Base-by-base conservation (phyloP, 2,797 vertebrate genomes). In the Helostoma temminkii region DNA sequence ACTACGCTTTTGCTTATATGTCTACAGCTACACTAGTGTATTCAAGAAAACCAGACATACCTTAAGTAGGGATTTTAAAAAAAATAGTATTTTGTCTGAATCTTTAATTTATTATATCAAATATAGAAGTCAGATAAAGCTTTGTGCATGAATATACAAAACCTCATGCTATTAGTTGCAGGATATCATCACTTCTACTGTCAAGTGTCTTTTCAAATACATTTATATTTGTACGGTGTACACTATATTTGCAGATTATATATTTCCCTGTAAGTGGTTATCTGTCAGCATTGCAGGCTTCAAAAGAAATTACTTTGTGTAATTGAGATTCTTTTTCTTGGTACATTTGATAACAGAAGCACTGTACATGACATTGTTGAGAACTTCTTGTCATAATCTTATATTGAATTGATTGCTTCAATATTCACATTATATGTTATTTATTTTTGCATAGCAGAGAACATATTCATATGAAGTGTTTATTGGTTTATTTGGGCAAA, bases 401-500 rank as follows among this genome's bases (percentile, higher is more conserved):
- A 92, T 93, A 91, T 81, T 76, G 83, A 92, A 90, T 82, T 82
- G 67, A 89, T 50, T 80, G 91, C 94, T 87, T 85, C 72, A 85
- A 71, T 91, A 82, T 90, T 90, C 80, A 81, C 80, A 90, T 86
- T 90, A 93, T 70, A 82, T 86, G 83, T 91, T 94, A 88, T 93
- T 96, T 97, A 97, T 98, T 95, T 95, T 97, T 97, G 95, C 96
- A 98, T 96, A 96, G 95, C 95, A 96, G 94, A 95, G 94, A 94
- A 84, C 77, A 83, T 90, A 87, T 88, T 91, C 74, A 85, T 86
- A 91, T 78, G 60, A 64, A 88, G 78, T 82, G 91, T 91, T 89
- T 78, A 83, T 87, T 88, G 82, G 74, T 90, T 89, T 88, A 82
- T 89, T 85, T 77, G 75, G 74, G 88, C 47, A 77, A 26, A 62